Conservation (phyloP, 1,140 invertebrate genomes). For the Macrotrachela quadricornifera region DNA sequence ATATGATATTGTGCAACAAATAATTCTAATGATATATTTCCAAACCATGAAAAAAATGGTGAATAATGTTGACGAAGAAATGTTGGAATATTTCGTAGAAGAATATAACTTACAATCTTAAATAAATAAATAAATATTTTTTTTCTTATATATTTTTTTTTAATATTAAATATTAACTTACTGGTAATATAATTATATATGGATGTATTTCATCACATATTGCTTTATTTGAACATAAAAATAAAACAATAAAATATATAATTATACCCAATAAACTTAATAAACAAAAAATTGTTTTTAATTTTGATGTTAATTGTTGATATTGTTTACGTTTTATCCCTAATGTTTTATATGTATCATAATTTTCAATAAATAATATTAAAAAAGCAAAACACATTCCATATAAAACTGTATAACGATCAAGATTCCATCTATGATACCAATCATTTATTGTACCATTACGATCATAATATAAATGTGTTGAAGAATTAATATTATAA, state of each 20-base stretch:
- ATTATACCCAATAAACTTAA: slow-evolving; percentile 15
- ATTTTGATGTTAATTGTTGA: background rate
- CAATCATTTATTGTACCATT: slow-evolving; percentile 84
- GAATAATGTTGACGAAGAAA: slow-evolving; percentile 62
- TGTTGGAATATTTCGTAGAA: slow-evolving; percentile 62
- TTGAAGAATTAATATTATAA: too few species aligned
- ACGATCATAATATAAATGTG: too few species aligned
- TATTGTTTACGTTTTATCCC: background rate
- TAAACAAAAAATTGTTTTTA: slow-evolving; percentile 1
- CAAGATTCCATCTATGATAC: slow-evolving; percentile 71
- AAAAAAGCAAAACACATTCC: slow-evolving; percentile 69
- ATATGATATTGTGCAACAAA: slow-evolving; percentile 83
- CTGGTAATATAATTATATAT: slow-evolving; percentile 68
- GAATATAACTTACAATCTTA: slow-evolving; percentile 62
- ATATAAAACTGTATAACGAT: slow-evolving; percentile 63
- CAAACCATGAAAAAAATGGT: slow-evolving; percentile 76
- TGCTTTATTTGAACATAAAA: slow-evolving; percentile 56
- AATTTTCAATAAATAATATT: slow-evolving; percentile 35
- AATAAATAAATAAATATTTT: slow-evolving; percentile 9
- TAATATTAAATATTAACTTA: slow-evolving; percentile 27
- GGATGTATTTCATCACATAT: slow-evolving; percentile 84
- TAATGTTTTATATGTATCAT: background rate
- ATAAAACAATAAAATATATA: slow-evolving; percentile 57
- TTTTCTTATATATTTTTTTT: slow-evolving; percentile 3
- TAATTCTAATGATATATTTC: slow-evolving; percentile 70